Percentiles rank a stretch among this genome's conserved stretches.
Evolutionary conservation across 2,888 invertebrate species (phyloP).

Genomic region (Scaptomyza reducta): DNA sequence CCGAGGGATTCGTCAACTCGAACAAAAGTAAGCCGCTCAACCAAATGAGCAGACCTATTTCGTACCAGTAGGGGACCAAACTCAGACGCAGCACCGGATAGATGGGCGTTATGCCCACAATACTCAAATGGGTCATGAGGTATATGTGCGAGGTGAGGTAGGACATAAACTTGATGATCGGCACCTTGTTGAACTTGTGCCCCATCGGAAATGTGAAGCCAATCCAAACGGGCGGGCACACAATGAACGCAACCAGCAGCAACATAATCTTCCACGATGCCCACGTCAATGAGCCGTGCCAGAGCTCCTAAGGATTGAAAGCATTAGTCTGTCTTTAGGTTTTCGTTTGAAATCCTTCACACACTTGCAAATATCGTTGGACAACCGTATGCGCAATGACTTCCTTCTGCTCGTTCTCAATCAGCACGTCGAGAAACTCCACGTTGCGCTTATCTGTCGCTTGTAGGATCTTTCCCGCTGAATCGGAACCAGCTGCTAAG

Average conservation of each 20-base stretch:
- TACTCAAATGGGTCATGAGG: constrained; percentile 95
- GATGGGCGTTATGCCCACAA: constrained; percentile 95
- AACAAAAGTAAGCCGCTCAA: constrained; percentile 96
- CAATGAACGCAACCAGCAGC: constrained; percentile 95
- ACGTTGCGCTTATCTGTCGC: constrained; percentile 97
- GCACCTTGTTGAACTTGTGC: constrained; percentile 98
- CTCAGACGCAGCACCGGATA: constrained; percentile 92
- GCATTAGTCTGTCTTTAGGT: background rate
- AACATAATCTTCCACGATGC: constrained; percentile 97
- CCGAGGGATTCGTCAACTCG: constrained; percentile 98
- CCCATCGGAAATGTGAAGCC: constrained; percentile 97
- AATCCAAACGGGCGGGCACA: constrained; percentile 98
- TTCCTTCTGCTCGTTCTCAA: constrained; percentile 99
- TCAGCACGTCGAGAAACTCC: constrained; percentile 97
- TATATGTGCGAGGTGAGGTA: constrained; percentile 99
- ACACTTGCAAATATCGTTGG: constrained; percentile 96
- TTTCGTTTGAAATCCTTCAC: constrained; percentile 49
- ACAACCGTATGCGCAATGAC: constrained; percentile 98
- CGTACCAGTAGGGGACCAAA: constrained; percentile 96
- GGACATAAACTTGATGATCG: constrained; percentile 99
- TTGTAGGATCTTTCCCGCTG: constrained; percentile 96
- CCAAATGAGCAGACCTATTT: constrained; percentile 97
- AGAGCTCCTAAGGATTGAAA: constrained; percentile 91
- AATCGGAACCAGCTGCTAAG: constrained; percentile 96
- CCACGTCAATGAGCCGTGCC: constrained; percentile 99